Evolutionary conservation across 2,113 vertebrate species (phyloP), one percentile per base, ranked within the genome.

Genomic region (Aphelocoma coerulescens): DNA sequence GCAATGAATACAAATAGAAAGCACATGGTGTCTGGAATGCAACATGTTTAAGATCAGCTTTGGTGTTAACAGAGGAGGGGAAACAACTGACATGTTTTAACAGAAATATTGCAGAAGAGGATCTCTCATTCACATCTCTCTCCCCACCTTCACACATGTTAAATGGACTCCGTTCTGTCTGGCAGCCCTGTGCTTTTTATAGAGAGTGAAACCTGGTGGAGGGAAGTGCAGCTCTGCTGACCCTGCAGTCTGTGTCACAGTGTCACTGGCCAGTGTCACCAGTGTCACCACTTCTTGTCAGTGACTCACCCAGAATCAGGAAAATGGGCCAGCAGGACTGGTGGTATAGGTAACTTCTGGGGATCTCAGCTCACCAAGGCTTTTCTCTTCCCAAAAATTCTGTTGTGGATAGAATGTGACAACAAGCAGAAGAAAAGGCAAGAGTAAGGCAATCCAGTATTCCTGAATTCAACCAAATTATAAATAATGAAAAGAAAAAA

Each of bases 1-100:
- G 95, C 96, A 96, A 89, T 88, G 98, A 97, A 98, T 98, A 97
- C 97, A 98, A 97, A 98, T 98, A 96, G 77, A 94, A 95, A 98
- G 88, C 92, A 96, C 83, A 89, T 87, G 62, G 89, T 85, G 81
- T 91, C 94, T 95, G 93, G 96, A 97, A 96, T 97, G 95, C 85
- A 73, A 73, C 68, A 41, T 88, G 96, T 87, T 95, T 95, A 96
- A 95, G 85, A 86, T 46, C 92, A 88, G 74, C 33, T 85, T 94
- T 93, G 83, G 76, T 80, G 86, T 93, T 93, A 95, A 89, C 93
- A 94, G 83, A 84, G 65, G 35, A 86, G 28, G 74, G 89, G 82
- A 96, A 95, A 82, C 46, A 84, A 96, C 69, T 61, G 74, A 63
- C 67, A 68, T 83, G 55, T 77, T 88, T 91, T n/a, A 80, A 43